Percentiles rank a stretch among this genome's conserved stretches.
These are phyloP conservation scores for Heliopora coerulea DNA, from an alignment of 92 coral and sea anemone species.

Conservation along the genomic window DNA sequence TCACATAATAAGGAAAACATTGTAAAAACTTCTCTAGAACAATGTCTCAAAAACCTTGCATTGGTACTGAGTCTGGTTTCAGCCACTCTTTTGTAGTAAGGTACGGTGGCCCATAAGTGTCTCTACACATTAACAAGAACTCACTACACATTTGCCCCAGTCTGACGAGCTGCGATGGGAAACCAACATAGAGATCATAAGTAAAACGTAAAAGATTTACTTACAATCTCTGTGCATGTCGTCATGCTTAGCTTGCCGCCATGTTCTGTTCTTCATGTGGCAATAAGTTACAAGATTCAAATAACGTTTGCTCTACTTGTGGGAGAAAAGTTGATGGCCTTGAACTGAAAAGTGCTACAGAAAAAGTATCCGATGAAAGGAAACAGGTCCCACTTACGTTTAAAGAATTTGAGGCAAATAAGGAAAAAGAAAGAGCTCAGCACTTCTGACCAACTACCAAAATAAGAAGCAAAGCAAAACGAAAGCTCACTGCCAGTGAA, in stretches of 20 bases:
- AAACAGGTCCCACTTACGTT: neutral
- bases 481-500: conserved; percentile 24
- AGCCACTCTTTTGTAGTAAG: no score
- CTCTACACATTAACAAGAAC: no score
- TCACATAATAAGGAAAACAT: no score
- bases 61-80: no score
- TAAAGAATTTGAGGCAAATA: conserved; percentile 3
- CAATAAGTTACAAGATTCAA: neutral
- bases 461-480: conserved; percentile 13
- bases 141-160: no score
- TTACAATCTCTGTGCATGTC: no score
- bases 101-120: no score
- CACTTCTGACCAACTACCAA: conserved; percentile 14
- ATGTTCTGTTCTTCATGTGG: conserved; percentile 42
- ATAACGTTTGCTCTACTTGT: conserved; percentile 38
- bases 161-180: no score
- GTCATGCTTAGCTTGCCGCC: neutral
- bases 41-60: no score
- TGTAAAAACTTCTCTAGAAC: no score
- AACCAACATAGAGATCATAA: no score
- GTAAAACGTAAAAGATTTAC: no score
- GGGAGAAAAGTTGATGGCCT: conserved; percentile 26
- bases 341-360: conserved; percentile 1
- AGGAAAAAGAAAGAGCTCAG: conserved; percentile 24
- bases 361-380: neutral